Evolutionary conservation across 2,888 invertebrate species (phyloP), one percentile per base, ranked within the genome.

Genomic region (Ametastegia equiseti): DNA sequence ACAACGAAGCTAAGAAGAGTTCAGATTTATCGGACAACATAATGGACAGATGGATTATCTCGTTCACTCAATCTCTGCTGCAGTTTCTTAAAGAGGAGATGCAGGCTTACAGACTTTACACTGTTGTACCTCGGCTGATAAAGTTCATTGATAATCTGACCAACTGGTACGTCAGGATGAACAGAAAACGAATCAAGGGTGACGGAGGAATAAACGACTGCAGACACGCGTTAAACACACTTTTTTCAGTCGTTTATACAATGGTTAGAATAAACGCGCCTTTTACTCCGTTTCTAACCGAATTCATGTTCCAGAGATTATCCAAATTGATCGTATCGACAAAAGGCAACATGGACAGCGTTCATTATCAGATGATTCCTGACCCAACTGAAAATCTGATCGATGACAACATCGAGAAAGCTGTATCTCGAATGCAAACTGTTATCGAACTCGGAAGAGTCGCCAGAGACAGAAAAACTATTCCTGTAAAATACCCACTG

Each of bases 101-200:
- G 99, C 95, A 95, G 87, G 96, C 96, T 1, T 99, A 99, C 91
- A 95, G 97, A 80, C 93, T 99, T 80, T 99, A 99, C 90, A 99
- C 98, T 0, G 99, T 99, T 11, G 96, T 99, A 11, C 98, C 99
- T 0, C 94, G 96, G 80, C 93, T 99, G 60, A 96, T 99, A 0
- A 98, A 98, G 90, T 99, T 98, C 92, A 98, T 99, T 85, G 99
- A 99, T 89, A 97, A 99, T 90, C 94, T 99, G 3, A 99, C 99
- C 39, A 99, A 99, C 92, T 99, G 99, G 98, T 99, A 99, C 91
- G 98, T 99, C 42, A 94, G 99, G 84, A 97, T 99, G 95, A 99
- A 99, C 92, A 94, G 99, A 81, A 97, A 96, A 87, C 94, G 99
- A 78, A 94, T 99, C 83, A 99, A 99, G 93, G 99, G 99, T 57